Evolutionary conservation across 2,797 vertebrate genomes (phyloP).

Genomic region (Mergus octosetaceus): DNA sequence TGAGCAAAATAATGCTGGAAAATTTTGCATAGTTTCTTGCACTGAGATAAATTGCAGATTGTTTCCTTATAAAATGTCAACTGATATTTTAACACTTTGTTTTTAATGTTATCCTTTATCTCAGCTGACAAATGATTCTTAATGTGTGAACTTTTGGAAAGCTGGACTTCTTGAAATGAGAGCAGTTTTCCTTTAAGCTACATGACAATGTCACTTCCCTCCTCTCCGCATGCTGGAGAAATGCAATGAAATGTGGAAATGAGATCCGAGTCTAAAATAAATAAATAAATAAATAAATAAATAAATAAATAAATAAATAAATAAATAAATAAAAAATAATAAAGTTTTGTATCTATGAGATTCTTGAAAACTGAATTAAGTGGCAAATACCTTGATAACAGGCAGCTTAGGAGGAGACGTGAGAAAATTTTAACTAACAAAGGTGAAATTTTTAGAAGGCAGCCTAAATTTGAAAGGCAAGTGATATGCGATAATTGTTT

Average conservation of each 20-base stretch:
- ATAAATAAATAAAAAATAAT: too few relatives aligned
- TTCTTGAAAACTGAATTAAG: not conserved
- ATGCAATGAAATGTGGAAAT: not conserved
- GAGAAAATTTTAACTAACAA: not conserved
- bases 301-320: too few relatives aligned
- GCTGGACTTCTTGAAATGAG: not conserved
- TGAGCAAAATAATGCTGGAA: not conserved
- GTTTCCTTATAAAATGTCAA: not conserved
- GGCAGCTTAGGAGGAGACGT: not conserved
- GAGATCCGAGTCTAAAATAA: not conserved
- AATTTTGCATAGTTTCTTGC: not conserved
- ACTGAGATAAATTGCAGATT: not conserved
- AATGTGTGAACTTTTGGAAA: conserved; percentile 10
- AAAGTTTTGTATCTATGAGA: not conserved
- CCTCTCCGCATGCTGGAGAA: not conserved
- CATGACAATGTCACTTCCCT: conserved; percentile 2
- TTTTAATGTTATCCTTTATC: not conserved
- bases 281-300: not conserved
- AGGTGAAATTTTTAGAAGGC: not conserved
- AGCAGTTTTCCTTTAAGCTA: conserved; percentile 2
- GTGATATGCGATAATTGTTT: not conserved
- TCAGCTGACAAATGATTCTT: not conserved
- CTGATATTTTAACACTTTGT: not conserved
- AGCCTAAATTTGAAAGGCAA: not conserved
- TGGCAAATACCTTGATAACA: not conserved